Conservation (phyloP, 2,888 invertebrate species). For the Antheraea yamamai region DNA sequence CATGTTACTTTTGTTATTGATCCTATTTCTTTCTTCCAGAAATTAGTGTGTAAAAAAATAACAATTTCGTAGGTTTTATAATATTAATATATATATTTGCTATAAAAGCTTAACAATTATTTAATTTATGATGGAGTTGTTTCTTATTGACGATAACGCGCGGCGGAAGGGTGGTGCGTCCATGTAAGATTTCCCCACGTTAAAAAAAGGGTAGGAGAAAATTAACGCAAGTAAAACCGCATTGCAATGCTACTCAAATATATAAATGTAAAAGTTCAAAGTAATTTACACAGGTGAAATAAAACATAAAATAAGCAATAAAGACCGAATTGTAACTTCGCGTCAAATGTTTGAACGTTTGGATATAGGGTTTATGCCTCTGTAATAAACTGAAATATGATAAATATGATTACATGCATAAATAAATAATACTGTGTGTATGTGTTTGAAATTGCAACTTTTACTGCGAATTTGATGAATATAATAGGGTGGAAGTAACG, state of each 20-base stretch:
- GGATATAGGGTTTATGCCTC: constrained; percentile 26
- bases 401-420: constrained; percentile 15
- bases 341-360: constrained; percentile 18
- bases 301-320: constrained; percentile 22
- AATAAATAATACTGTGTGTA: constrained; percentile 26
- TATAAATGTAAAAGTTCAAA: neutral
- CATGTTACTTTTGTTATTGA: no score
- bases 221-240: neutral
- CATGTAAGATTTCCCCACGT: no score
- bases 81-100: no score
- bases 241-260: neutral
- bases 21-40: no score
- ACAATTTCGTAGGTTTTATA: no score
- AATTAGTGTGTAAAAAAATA: no score
- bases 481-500: constrained; percentile 21
- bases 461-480: constrained; percentile 33
- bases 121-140: no score
- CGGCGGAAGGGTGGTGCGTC: no score
- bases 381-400: constrained; percentile 32
- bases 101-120: no score
- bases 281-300: constrained; percentile 9
- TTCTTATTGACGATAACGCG: no score
- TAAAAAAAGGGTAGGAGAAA: no score
- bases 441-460: constrained; percentile 31
- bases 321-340: constrained; percentile 26